phyloP scores from a whole-genome alignment of 2,888 invertebrate genomes.

The Melipona beecheii region DNA sequence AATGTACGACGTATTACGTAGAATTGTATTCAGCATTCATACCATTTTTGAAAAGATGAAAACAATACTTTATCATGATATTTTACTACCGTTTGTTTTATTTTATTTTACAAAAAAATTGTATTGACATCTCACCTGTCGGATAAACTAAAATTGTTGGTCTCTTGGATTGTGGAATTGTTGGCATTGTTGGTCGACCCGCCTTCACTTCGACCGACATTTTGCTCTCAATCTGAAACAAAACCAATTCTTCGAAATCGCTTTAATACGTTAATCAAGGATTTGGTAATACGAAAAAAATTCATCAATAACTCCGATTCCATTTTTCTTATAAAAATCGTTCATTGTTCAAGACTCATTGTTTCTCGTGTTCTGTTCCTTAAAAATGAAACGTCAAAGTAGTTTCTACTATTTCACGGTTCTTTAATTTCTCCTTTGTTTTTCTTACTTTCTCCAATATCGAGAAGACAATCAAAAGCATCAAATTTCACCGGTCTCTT shows the following conservation, averaged over 20 bases:
- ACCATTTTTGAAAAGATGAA: too few relatives aligned
- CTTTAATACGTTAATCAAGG: not conserved
- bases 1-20: not conserved
- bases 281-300: too few relatives aligned
- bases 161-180: conserved; percentile 87
- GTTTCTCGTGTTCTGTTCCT: not conserved
- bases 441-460: not conserved
- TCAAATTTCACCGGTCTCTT: not conserved
- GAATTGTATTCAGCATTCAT: not conserved
- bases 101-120: too few relatives aligned
- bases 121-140: conserved; percentile 85
- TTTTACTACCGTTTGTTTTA: too few relatives aligned
- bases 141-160: conserved; percentile 90
- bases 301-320: not conserved
- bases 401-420: not conserved
- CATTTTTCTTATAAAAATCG: not conserved
- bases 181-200: conserved; percentile 80
- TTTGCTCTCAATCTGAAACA: conserved; percentile 57
- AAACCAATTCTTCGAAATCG: conserved; percentile 3
- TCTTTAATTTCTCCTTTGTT: not conserved
- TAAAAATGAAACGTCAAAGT: not conserved
- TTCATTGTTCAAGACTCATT: not conserved
- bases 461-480: not conserved
- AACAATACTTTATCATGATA: too few relatives aligned
- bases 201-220: conserved; percentile 77